Evolutionary conservation across 2,113 vertebrate genomes (phyloP).

Genomic region (Macrotus californicus): DNA sequence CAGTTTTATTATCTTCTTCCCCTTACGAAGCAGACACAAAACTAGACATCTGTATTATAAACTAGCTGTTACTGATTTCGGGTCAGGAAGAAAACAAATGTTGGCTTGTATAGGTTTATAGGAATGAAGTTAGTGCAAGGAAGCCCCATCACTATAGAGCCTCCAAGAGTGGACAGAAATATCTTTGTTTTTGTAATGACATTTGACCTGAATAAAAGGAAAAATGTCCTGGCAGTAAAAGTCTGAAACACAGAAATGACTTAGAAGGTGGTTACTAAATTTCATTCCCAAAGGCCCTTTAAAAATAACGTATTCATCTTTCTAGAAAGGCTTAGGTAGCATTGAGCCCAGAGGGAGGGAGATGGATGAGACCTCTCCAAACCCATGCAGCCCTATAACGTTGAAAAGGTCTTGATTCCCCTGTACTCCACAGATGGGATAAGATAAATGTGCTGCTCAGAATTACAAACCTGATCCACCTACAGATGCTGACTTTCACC

Average conservation of each 20-base stretch:
- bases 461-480: slow-evolving; percentile 43
- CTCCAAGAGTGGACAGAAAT: background rate
- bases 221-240: slow-evolving; percentile 34
- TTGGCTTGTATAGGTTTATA: slow-evolving; percentile 4
- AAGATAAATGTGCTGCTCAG: slow-evolving; percentile 25
- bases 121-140: slow-evolving; percentile 5
- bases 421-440: background rate
- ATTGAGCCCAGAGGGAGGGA: slow-evolving; percentile 6
- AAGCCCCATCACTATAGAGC: background rate
- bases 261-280: slow-evolving; percentile 44
- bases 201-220: slow-evolving; percentile 50
- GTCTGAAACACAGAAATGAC: slow-evolving; percentile 36
- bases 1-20: background rate
- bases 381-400: background rate
- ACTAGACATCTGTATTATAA: slow-evolving; percentile 18
- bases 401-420: slow-evolving; percentile 17
- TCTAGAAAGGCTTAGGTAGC: slow-evolving; percentile 39
- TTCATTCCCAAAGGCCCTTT: slow-evolving; percentile 27
- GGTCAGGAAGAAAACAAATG: background rate
- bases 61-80: slow-evolving; percentile 9
- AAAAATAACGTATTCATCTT: slow-evolving; percentile 54
- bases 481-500: slow-evolving; percentile 6
- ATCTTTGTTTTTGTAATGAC: slow-evolving; percentile 33
- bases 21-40: background rate
- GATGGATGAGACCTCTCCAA: slow-evolving; percentile 24